These are phyloP conservation scores for Acanthosepion lycidas DNA, from an alignment of 2,888 invertebrate genomes.

Conservation along the genomic window DNA sequence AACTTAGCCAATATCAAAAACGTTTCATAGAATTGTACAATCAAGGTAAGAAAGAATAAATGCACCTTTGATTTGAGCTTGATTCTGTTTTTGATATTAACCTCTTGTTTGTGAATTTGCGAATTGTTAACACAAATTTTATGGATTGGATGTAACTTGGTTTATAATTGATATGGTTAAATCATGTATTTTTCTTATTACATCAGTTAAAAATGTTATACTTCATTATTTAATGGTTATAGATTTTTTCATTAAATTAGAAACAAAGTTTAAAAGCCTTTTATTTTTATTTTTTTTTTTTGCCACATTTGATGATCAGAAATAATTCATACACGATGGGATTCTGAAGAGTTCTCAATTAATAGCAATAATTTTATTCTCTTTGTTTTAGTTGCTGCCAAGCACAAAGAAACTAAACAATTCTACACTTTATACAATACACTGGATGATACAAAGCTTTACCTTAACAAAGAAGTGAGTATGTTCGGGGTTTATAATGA, in stretches of 20 bases:
- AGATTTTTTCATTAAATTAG: too few species aligned
- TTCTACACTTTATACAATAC: slow-evolving; percentile 97
- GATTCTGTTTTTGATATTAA: not conserved
- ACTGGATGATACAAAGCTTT: slow-evolving; percentile 92
- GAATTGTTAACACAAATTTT: too few species aligned
- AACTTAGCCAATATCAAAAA: slow-evolving; percentile 94
- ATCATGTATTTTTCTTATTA: too few species aligned
- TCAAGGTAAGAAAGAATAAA: slow-evolving; percentile 76
- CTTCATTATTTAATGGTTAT: too few species aligned
- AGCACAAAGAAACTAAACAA: slow-evolving; percentile 97
- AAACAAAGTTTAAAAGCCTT: too few species aligned
- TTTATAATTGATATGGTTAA: too few species aligned
- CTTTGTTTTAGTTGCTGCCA: slow-evolving; percentile 85
- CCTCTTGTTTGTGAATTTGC: not conserved
- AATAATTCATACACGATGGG: too few species aligned
- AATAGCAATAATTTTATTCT: slow-evolving; percentile 39
- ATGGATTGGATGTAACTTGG: too few species aligned
- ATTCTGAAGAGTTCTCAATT: not conserved
- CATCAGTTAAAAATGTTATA: too few species aligned
- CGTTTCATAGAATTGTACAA: slow-evolving; percentile 96
- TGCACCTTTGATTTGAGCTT: not conserved
- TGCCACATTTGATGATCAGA: too few species aligned
- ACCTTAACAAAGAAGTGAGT: slow-evolving; percentile 91
- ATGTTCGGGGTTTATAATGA: slow-evolving; percentile 50
- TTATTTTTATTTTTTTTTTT: too few species aligned